A percentile compares a stretch with the other conserved stretches of the same genome.
Conservation (phyloP, 2,113 vertebrate species). For the Alethe diademata region DNA sequence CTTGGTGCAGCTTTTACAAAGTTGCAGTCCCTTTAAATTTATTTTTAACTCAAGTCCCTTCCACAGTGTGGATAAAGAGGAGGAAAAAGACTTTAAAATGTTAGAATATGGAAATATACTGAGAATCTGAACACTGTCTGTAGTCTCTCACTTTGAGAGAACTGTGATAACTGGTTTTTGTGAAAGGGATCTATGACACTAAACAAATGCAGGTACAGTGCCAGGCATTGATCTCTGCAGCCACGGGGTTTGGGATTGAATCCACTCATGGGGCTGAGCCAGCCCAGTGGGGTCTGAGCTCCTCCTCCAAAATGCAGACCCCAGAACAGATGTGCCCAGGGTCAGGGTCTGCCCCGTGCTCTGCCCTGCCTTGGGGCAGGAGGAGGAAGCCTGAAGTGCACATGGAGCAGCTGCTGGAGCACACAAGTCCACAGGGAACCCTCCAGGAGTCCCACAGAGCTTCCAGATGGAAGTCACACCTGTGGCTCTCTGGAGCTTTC, state of each 20-base stretch:
- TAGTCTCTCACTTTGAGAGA: background rate
- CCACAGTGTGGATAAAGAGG: background rate
- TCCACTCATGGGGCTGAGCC: accelerated
- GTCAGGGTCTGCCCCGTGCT: background rate
- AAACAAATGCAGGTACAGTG: accelerated
- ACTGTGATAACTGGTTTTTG: background rate
- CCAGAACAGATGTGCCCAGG: background rate
- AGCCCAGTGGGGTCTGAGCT: background rate
- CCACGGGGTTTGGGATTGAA: accelerated
- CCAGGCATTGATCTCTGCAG: background rate
- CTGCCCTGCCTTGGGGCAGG: background rate
- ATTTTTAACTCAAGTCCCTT: background rate
- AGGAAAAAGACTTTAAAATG: background rate
- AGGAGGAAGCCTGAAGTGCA: accelerated
- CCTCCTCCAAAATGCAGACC: background rate
- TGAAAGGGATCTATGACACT: background rate
- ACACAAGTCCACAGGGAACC: background rate
- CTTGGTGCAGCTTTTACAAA: background rate
- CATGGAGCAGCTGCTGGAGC: background rate
- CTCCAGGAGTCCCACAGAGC: background rate
- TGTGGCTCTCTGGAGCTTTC: background rate
- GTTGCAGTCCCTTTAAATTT: background rate
- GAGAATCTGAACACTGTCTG: background rate
- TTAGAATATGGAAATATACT: background rate
- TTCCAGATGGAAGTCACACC: accelerated